Conservation (phyloP, 2,888 invertebrate species). For the Andrena chrysosceles region DNA sequence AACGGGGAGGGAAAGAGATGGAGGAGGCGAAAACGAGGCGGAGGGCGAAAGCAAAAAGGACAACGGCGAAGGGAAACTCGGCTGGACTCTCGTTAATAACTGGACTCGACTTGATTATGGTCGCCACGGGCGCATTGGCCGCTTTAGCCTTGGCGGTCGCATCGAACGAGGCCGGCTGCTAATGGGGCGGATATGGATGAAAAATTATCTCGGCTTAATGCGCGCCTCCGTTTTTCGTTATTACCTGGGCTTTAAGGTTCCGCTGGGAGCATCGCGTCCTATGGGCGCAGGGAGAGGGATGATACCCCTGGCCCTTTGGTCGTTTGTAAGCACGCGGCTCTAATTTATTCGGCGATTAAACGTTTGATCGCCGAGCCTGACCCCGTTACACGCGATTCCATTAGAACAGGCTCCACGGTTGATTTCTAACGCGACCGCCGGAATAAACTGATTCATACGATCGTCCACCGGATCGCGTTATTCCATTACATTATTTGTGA, state of each 20-base stretch:
- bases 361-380: conserved; percentile 61
- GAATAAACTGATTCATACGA: conserved; percentile 65
- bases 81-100: conserved; percentile 71
- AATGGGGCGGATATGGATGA: conserved; percentile 75
- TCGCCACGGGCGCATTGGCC: conserved; percentile 68
- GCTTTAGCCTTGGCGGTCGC: conserved; percentile 66
- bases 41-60: conserved; percentile 39
- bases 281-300: conserved; percentile 3
- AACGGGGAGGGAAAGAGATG: background rate
- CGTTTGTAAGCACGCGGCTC: background rate
- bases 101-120: conserved; percentile 75
- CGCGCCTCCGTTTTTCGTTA: conserved; percentile 67
- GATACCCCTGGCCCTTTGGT: conserved; percentile 28
- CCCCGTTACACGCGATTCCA: conserved; percentile 57
- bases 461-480: conserved; percentile 15
- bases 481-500: conserved; percentile 48
- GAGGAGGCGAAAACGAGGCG: background rate
- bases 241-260: conserved; percentile 63
- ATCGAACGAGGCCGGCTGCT: conserved; percentile 69
- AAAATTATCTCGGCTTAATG: conserved; percentile 75
- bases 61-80: conserved; percentile 37
- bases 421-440: conserved; percentile 57
- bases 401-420: conserved; percentile 57
- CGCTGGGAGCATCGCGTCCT: conserved; percentile 31
- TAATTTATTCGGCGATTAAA: conserved; percentile 67